These are phyloP conservation scores for Lophius americanus DNA, from an alignment of 2,797 vertebrate genomes.

Conservation along the genomic window DNA sequence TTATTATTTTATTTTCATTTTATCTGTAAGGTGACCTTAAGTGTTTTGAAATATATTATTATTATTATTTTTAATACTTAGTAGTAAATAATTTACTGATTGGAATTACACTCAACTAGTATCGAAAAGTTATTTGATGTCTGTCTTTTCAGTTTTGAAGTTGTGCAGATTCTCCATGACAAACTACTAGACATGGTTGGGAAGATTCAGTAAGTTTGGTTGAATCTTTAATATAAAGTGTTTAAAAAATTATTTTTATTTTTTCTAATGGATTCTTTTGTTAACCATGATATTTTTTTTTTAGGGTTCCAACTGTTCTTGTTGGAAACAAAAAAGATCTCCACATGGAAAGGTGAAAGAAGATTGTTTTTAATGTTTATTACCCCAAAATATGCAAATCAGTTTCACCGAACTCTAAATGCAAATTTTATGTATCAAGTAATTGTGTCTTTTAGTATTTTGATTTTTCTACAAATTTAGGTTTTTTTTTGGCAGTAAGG, in stretches of 20 bases:
- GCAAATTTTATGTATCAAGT: too few species aligned
- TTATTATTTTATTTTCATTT: too few species aligned
- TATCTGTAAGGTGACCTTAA: too few species aligned
- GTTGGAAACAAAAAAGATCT: constrained; percentile 92
- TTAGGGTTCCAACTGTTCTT: constrained; percentile 88
- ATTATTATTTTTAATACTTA: too few species aligned
- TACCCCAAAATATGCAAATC: too few species aligned
- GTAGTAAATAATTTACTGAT: too few species aligned
- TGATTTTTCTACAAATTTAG: too few species aligned
- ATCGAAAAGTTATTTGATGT: constrained; percentile 25
- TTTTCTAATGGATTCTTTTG: constrained; percentile 9
- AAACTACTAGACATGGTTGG: constrained; percentile 88
- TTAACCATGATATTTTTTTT: constrained; percentile 24
- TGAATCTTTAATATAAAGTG: constrained; percentile 13
- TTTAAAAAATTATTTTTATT: constrained; percentile 46
- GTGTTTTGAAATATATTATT: too few species aligned
- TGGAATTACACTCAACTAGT: background rate
- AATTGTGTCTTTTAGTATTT: too few species aligned
- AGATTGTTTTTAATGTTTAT: background rate
- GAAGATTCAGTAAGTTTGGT: constrained; percentile 84
- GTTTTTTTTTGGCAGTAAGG: too few species aligned
- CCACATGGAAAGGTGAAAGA: constrained; percentile 84
- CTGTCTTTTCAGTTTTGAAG: constrained; percentile 86
- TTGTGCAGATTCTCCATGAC: constrained; percentile 87
- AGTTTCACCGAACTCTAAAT: too few species aligned